These are phyloP conservation scores for Luperina nickerlii DNA, from an alignment of 2,888 invertebrate genomes.

Conservation along the genomic window DNA sequence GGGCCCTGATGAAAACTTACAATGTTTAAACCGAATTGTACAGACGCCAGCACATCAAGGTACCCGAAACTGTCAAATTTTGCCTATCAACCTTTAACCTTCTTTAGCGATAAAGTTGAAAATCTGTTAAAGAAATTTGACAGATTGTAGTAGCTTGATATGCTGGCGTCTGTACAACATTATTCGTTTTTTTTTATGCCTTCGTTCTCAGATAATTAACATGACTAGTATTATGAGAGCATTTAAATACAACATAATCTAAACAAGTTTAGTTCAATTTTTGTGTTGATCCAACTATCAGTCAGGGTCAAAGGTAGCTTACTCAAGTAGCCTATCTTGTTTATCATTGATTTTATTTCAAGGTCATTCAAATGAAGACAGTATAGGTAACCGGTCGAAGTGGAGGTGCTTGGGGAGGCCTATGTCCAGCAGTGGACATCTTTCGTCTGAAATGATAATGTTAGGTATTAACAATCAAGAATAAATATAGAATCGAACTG, in stretches of 20 bases:
- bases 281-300: constrained; percentile 12
- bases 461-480: neutral
- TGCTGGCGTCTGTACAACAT: neutral
- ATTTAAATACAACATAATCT: neutral
- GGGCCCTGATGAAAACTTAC: neutral
- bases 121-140: too few relatives aligned
- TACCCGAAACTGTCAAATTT: too few relatives aligned
- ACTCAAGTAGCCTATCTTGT: neutral
- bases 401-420: too few relatives aligned
- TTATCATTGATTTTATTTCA: constrained; percentile 1
- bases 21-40: neutral
- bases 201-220: constrained; percentile 6
- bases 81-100: too few relatives aligned
- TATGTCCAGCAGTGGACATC: too few relatives aligned
- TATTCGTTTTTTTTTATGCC: neutral
- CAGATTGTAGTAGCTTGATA: neutral
- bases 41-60: too few relatives aligned
- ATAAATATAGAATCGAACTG: too few relatives aligned
- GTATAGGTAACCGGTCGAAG: too few relatives aligned
- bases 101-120: too few relatives aligned
- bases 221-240: constrained; percentile 31
- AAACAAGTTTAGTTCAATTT: constrained; percentile 28
- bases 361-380: constrained; percentile 1
- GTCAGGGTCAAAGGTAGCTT: constrained; percentile 28
- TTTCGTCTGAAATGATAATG: too few relatives aligned